Conservation (phyloP, 2,888 invertebrate genomes). For the Lasius fuliginosus region DNA sequence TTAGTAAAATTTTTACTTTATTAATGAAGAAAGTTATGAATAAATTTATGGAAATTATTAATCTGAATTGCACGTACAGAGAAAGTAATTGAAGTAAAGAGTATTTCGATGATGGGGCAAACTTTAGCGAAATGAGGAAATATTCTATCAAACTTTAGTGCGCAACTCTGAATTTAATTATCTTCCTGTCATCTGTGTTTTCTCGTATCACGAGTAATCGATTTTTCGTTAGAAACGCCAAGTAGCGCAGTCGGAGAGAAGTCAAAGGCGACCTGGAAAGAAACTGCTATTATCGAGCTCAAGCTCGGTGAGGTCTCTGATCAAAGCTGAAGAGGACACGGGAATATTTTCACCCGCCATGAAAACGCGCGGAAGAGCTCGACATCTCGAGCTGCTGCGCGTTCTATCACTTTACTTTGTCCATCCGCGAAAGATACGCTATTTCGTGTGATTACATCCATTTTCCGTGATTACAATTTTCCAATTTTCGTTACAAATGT, state of each 20-base stretch:
- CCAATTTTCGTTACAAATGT: constrained; percentile 30
- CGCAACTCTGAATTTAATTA: not conserved
- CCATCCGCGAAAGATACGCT: not conserved
- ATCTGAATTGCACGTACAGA: not conserved
- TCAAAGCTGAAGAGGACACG: constrained; percentile 17
- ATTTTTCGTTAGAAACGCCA: constrained; percentile 3
- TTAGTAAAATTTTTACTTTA: not conserved
- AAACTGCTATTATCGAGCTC: constrained; percentile 31
- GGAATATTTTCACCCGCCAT: constrained; percentile 32
- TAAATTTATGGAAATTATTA: not conserved
- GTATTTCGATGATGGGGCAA: not conserved
- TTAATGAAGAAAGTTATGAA: constrained; percentile 1
- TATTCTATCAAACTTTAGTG: not conserved
- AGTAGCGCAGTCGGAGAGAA: constrained; percentile 23
- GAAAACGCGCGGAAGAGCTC: constrained; percentile 35
- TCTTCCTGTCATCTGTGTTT: not conserved
- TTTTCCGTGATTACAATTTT: constrained; percentile 52
- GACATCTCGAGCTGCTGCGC: not conserved
- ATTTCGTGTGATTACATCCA: constrained; percentile 2
- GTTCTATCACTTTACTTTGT: constrained; percentile 8
- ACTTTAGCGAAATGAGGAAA: not conserved
- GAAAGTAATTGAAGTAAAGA: not conserved
- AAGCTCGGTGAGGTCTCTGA: constrained; percentile 9
- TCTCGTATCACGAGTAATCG: not conserved
- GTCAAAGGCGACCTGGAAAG: constrained; percentile 24